Evolutionary conservation across 37 sponge, comb jelly and placozoan genomes (phyloP).

Genomic region (Mnemiopsis leidyi): DNA sequence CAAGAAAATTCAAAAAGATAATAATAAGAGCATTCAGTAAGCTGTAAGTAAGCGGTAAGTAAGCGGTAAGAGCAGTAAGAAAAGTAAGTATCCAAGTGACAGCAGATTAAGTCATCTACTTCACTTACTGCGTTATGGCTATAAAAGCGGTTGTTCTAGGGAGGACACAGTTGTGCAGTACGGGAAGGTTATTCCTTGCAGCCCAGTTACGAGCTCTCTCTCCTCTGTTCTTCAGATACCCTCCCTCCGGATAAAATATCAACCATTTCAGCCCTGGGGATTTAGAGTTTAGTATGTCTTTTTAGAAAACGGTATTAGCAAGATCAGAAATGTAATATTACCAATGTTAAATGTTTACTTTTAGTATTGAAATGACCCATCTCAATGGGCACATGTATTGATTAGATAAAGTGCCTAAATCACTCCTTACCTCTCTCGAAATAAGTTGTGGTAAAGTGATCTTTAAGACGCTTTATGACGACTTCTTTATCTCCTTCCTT

Average conservation of each 20-base stretch:
- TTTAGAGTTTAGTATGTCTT: too few species aligned
- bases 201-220: slow-evolving; percentile 1
- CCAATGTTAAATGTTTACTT: too few species aligned
- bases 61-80: too few species aligned
- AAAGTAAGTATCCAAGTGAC: too few species aligned
- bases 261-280: neutral
- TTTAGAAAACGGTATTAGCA: too few species aligned
- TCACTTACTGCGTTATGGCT: neutral
- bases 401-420: too few species aligned
- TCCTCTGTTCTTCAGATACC: slow-evolving; percentile 42
- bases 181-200: neutral
- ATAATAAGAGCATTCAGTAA: too few species aligned
- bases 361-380: too few species aligned
- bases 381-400: too few species aligned
- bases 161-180: neutral
- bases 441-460: neutral
- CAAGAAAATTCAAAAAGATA: too few species aligned
- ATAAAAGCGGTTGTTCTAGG: slow-evolving; percentile 13
- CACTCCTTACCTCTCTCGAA: neutral
- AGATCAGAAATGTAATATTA: too few species aligned
- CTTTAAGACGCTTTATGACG: neutral
- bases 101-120: neutral
- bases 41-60: too few species aligned
- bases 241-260: slow-evolving; percentile 27
- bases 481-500: neutral